Base-by-base conservation (phyloP, 2,113 vertebrate genomes). In the Cryptotis parvus region DNA sequence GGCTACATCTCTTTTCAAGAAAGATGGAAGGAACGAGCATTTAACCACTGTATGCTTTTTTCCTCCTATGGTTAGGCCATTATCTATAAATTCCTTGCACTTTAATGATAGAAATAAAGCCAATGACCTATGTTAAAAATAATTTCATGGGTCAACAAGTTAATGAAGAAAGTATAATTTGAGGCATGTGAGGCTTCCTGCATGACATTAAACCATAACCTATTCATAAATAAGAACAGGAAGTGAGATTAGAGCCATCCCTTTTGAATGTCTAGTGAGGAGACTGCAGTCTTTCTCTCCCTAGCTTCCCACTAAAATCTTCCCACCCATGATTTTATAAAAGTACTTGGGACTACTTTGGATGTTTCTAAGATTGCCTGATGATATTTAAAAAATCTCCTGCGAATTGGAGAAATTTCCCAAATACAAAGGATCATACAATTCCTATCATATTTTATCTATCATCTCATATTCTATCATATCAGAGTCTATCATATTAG, bases 51-150 rank as follows among this genome's bases (percentile, higher is more conserved):
- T 29, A 8, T 43, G 33, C 11, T 81, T 89, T 95, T 52, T 69
- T 52, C 41, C 61, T 86, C 24, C 41, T 31, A 9, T 52, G 77
- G 49, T 18, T 73, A 74, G 69, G 33, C 66, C 49, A 75, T 84
- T 87, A 84, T 55, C 77, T 65, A 69, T 83, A 83, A 87, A 84
- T 79, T 61, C n/a, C 70, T 93, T 87, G 35, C 27, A 65, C 87
- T 92, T 89, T 79, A 87, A 92, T 90, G 83, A 79, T 75, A 65
- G 39, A 83, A 68, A 8, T 83, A 83, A 95, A 92, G 66, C 24
- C 73, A 77, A 70, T 94, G 96, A 88, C 33, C 96, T 77, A 29
- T 93, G n/a, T 61, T 90, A 78, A 78, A 89, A 45, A 88, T 95
- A 74, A 79, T 66, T 85, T 93, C 95, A 92, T 79, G 43, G 70